phyloP scores from a whole-genome alignment of 2,888 invertebrate species.

The Tolmerus cingulatus region DNA sequence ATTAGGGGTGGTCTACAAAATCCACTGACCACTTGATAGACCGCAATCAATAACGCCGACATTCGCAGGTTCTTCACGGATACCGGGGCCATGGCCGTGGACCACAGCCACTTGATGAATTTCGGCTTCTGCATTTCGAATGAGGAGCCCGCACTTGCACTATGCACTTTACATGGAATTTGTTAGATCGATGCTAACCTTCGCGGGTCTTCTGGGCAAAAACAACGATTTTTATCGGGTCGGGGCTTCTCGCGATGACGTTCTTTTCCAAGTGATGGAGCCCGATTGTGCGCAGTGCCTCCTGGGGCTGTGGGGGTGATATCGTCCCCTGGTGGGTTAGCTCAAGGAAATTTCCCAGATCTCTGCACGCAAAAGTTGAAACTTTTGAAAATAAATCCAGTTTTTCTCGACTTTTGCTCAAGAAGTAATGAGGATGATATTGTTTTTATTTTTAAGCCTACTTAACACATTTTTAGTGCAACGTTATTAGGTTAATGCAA shows the following conservation, averaged over 20 bases:
- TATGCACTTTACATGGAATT: slow-evolving; percentile 9
- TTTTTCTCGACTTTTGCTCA: neutral
- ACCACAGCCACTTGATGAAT: slow-evolving; percentile 50
- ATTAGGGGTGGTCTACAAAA: neutral
- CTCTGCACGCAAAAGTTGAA: neutral
- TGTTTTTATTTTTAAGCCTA: neutral
- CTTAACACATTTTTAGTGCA: too few relatives aligned
- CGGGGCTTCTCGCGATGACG: neutral
- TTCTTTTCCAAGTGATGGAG: neutral
- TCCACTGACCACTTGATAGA: slow-evolving; percentile 61
- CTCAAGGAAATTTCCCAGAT: neutral
- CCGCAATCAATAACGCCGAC: slow-evolving; percentile 60
- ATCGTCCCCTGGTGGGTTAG: neutral
- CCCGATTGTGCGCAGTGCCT: neutral
- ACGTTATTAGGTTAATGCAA: too few relatives aligned
- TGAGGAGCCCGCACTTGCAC: neutral
- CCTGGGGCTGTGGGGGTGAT: neutral
- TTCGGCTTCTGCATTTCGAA: slow-evolving; percentile 23
- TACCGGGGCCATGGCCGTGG: slow-evolving; percentile 56
- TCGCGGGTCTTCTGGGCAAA: neutral
- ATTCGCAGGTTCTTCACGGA: slow-evolving; percentile 61
- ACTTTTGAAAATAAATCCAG: neutral
- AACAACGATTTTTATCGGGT: neutral
- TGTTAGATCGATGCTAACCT: slow-evolving; percentile 15
- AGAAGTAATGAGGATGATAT: neutral